These are phyloP conservation scores for Clarias magur DNA, from an alignment of 2,113 vertebrate genomes.

Conservation along the genomic window DNA sequence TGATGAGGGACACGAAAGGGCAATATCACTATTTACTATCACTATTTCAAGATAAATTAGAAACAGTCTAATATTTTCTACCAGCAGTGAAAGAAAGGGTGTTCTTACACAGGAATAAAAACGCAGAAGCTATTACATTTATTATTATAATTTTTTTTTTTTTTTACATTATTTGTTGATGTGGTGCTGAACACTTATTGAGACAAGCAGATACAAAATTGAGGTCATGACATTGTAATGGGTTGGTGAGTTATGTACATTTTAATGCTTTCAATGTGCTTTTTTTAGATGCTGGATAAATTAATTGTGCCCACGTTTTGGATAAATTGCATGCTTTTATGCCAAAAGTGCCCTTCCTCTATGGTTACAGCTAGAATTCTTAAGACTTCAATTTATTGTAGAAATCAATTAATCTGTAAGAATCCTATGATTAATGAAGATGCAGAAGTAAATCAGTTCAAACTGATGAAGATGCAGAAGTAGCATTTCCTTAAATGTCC, in stretches of 20 bases:
- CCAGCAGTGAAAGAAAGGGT: not conserved
- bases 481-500: not conserved
- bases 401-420: not conserved
- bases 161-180: not conserved
- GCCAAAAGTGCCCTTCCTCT: not conserved
- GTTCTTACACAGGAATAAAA: not conserved
- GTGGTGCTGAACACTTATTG: not conserved
- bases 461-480: not conserved
- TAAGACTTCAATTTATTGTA: not conserved
- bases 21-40: too few species aligned
- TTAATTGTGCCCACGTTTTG: not conserved
- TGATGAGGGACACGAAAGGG: too few species aligned
- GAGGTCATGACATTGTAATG: slow-evolving; percentile 1
- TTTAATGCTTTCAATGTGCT: not conserved
- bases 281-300: not conserved
- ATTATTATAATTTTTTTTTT: not conserved
- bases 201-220: not conserved
- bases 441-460: not conserved
- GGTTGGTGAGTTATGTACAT: not conserved
- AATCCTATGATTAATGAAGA: not conserved
- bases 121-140: not conserved
- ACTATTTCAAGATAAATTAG: not conserved
- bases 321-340: not conserved
- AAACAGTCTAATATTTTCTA: not conserved
- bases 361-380: not conserved